Evolutionary conservation across 1,140 invertebrate genomes (phyloP), one percentile per base, ranked within the genome.

Genomic region (Brachionus paranguensis): DNA sequence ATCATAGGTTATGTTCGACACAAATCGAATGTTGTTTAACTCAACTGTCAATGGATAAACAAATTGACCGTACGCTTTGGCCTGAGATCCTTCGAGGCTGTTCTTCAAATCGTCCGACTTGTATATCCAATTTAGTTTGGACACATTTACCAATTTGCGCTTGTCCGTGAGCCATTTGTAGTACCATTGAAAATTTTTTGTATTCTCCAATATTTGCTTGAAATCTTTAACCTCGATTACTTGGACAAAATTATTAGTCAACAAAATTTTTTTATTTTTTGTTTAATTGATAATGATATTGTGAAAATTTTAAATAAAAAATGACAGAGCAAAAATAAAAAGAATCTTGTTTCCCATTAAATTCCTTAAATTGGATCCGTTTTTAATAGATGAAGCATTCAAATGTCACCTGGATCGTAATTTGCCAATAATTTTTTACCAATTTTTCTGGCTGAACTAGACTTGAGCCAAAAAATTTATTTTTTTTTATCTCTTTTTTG

Each of bases 1-100:
- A 64, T 81, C 78, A 81, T 81, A 81, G 20, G 78, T 64, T 37
- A 81, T 64, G 20, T 81, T 81, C n/a, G 78, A 81, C 17, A 81
- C 37, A 37, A 45, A 81, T 37, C 78, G 29, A 81, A 64, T 43
- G 6, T 41, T 47, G 10, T 76, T 76, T 24, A 76, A 14, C n/a
- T 76, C 72, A 7, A 14, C 72, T 37, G 72, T 20, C 45, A 50
- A 37, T n/a, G 72, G 72, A 47, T 50, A 76, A 24, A 50, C 27
- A 50, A 50, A 76, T 29, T 76, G 72, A 33, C 47, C 14, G 5
- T 37, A 76, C 7, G 47, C 8, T 27, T 76, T 76, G n/a, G 47
- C 20, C 47, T 76, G 72, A 8, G 8, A 27, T 14, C 45, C 12
- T 14, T 76, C 72, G 6, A 76, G n/a, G 29, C 41, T 76, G 47